phyloP scores from a whole-genome alignment of 2,888 invertebrate species.

The Coelopa pilipes region DNA sequence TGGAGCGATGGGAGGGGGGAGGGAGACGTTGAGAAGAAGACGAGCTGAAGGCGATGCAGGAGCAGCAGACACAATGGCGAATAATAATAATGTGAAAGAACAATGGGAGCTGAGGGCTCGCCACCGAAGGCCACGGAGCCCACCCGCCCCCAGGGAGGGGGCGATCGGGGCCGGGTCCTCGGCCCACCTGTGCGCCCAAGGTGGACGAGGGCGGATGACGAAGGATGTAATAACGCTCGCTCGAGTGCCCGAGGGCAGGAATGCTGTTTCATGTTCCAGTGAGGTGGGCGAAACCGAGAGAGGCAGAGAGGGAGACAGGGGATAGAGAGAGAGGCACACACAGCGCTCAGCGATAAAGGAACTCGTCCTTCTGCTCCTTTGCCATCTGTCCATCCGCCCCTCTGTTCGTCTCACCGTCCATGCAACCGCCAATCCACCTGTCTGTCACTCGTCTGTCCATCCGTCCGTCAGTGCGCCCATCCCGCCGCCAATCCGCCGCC shows the following conservation, averaged over 20 bases:
- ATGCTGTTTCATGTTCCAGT: conserved; percentile 13
- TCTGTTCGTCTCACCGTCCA: neutral
- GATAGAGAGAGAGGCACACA: neutral
- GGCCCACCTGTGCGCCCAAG: neutral
- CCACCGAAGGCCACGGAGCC: no score
- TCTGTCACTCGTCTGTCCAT: neutral
- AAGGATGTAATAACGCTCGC: conserved; percentile 2
- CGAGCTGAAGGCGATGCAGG: neutral
- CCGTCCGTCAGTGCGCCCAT: neutral
- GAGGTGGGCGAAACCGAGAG: no score
- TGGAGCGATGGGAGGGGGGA: neutral
- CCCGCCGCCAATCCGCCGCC: neutral
- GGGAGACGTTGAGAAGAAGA: neutral
- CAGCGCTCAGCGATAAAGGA: neutral
- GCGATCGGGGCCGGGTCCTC: neutral
- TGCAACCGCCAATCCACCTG: neutral
- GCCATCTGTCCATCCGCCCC: no score
- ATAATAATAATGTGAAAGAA: neutral
- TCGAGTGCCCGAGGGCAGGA: conserved; percentile 12
- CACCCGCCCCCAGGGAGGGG: neutral
- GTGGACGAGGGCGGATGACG: neutral
- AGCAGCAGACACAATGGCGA: neutral
- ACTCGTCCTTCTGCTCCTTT: neutral
- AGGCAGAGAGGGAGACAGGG: no score
- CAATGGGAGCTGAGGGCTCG: no score